Conservation (phyloP, 2,797 vertebrate genomes). For the Siniperca scherzeri region DNA sequence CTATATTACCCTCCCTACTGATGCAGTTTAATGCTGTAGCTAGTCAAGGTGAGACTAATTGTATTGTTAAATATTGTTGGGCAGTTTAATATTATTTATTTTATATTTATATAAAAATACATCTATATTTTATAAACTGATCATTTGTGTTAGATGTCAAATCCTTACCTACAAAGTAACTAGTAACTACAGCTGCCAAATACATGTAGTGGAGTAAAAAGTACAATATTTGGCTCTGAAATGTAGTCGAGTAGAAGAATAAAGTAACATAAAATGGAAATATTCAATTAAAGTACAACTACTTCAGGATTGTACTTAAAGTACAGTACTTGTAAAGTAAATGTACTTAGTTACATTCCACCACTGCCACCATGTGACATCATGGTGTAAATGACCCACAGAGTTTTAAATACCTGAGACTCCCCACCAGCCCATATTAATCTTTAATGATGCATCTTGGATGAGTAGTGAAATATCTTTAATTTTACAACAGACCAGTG, state of each 20-base stretch:
- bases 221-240: background rate
- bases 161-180: background rate
- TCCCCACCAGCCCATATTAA: background rate
- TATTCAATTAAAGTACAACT: background rate
- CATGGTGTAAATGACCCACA: background rate
- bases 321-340: background rate
- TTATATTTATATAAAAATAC: background rate
- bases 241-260: background rate
- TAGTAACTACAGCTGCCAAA: background rate
- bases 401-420: slow-evolving; percentile 8
- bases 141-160: background rate
- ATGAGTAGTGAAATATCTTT: slow-evolving; percentile 4
- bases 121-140: background rate
- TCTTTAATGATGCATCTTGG: slow-evolving; percentile 20
- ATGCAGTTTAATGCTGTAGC: background rate
- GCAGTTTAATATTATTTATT: background rate
- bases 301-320: background rate
- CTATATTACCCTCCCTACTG: background rate
- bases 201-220: background rate
- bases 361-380: background rate
- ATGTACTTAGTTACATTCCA: background rate
- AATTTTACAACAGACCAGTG: slow-evolving; percentile 1
- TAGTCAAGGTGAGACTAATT: background rate
- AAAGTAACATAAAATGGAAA: background rate
- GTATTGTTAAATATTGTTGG: background rate